Evolutionary conservation across 2,113 vertebrate genomes (phyloP), one percentile per base, ranked within the genome.

Genomic region (Machaerirhynchus nigripectus): DNA sequence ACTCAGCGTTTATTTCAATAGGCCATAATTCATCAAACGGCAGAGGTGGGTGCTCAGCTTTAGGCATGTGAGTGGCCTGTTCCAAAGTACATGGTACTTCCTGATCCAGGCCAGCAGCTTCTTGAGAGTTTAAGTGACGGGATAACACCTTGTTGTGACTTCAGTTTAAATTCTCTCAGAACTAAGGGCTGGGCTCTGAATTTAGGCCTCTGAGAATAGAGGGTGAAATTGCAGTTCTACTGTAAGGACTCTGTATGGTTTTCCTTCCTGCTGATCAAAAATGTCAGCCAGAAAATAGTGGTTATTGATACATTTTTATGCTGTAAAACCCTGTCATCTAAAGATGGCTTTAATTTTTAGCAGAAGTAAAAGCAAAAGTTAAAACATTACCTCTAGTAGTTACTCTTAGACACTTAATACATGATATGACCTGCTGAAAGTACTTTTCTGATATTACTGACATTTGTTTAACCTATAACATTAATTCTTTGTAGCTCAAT

Each of bases 401-500:
- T 94, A 83, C 85, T 88, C 75, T 88, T 90, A 59, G 33, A 39
- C 44, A 68, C 81, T 85, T 90, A 47, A 93, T 83, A 81, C 55
- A 50, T 60, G 63, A 89, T 74, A 46, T 95, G 92, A 95, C 94
- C 93, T 93, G 83, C 75, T 47, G 88, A 96, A 97, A 96, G 80
- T 39, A 94, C 83, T 95, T 97, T 95, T 68, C 87, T 96, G 86
- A 88, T 97, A 97, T 94, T 97, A 87, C 68, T 92, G 94, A 84
- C 95, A 97, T 97, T 97, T 97, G 56, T 97, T 98, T 97, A 98
- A 97, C 95, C 97, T 96, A 89, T 90, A 75, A 80, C 70, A 84
- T 94, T 92, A 97, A 96, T 97, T 97, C 91, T 94, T 95, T 96
- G 77, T 78, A 95, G 78, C 90, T 94, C 95, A 96, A 97, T 97